Conservation (phyloP, 2,888 invertebrate genomes). For the Amaurobius ferox region DNA sequence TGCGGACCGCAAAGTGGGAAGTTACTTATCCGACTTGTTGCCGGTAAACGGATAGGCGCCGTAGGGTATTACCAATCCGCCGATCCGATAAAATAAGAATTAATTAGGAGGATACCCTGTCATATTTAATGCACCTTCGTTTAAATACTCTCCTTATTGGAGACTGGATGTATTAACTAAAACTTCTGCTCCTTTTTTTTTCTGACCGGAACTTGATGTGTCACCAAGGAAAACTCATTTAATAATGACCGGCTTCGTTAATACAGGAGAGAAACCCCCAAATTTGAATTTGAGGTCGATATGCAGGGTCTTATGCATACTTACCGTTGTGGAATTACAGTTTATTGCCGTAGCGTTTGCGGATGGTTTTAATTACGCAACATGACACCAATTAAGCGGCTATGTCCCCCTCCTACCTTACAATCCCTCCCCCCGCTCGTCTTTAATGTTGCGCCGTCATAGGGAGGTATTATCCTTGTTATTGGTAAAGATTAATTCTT, state of each 20-base stretch:
- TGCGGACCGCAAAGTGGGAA: constrained; percentile 62
- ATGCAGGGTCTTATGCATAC: background rate
- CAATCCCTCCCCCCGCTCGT: no score
- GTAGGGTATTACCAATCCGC: constrained; percentile 56
- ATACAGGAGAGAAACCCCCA: background rate
- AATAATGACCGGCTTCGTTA: background rate
- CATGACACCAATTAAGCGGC: constrained; percentile 8
- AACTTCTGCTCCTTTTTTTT: background rate
- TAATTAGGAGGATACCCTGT: constrained; percentile 50
- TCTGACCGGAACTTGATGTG: background rate
- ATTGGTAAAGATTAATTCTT: constrained; percentile 14
- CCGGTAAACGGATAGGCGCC: constrained; percentile 59
- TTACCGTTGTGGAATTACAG: background rate
- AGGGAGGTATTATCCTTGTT: constrained; percentile 7
- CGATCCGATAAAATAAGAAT: constrained; percentile 68
- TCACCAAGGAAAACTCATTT: constrained; percentile 22
- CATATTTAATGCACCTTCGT: constrained; percentile 27
- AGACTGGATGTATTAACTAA: constrained; percentile 2
- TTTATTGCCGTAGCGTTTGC: constrained; percentile 12
- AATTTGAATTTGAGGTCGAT: constrained; percentile 16
- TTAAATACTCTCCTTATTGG: constrained; percentile 24
- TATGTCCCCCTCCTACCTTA: background rate
- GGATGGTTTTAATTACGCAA: constrained; percentile 11
- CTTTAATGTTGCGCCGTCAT: background rate
- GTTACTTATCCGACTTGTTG: constrained; percentile 71